Percentiles rank a stretch among this genome's conserved stretches.
Evolutionary conservation across 64 coral and sea anemone species (phyloP).

Genomic region (Montipora sp.): DNA sequence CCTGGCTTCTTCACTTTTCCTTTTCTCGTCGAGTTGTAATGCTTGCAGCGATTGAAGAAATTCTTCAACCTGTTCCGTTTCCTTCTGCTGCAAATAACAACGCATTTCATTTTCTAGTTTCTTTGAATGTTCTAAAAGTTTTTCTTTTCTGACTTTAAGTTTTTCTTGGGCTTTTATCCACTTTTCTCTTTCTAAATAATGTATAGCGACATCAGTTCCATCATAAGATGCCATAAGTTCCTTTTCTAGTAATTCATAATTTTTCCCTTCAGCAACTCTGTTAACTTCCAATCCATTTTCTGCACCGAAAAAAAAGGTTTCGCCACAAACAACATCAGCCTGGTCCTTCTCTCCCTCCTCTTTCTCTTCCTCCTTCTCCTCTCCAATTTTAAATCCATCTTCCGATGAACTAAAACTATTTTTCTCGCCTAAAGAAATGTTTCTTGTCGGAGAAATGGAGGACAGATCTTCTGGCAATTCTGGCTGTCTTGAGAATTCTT

Average conservation of each 20-base stretch:
- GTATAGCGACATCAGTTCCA: slow-evolving; percentile 39
- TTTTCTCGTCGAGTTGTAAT: slow-evolving; percentile 61
- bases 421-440: not conserved
- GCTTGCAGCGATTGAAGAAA: slow-evolving; percentile 69
- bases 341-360: not conserved
- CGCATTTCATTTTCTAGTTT: slow-evolving; percentile 34
- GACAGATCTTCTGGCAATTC: not conserved
- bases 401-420: not conserved
- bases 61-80: slow-evolving; percentile 53
- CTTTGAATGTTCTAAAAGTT: slow-evolving; percentile 45
- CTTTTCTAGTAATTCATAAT: slow-evolving; percentile 23
- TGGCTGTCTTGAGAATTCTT: slow-evolving; percentile 68
- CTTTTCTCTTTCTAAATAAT: slow-evolving; percentile 50
- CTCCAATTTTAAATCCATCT: not conserved
- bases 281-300: not conserved
- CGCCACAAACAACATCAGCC: not conserved
- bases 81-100: slow-evolving; percentile 40
- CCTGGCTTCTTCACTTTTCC: slow-evolving; percentile 59
- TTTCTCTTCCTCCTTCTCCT: not conserved
- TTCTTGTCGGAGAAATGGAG: not conserved
- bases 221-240: slow-evolving; percentile 52
- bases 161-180: slow-evolving; percentile 27
- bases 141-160: slow-evolving; percentile 2
- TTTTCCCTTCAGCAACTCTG: not conserved
- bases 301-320: not conserved